These are phyloP conservation scores for Coreius guichenoti DNA, from an alignment of 2,797 vertebrate species.

Conservation along the genomic window DNA sequence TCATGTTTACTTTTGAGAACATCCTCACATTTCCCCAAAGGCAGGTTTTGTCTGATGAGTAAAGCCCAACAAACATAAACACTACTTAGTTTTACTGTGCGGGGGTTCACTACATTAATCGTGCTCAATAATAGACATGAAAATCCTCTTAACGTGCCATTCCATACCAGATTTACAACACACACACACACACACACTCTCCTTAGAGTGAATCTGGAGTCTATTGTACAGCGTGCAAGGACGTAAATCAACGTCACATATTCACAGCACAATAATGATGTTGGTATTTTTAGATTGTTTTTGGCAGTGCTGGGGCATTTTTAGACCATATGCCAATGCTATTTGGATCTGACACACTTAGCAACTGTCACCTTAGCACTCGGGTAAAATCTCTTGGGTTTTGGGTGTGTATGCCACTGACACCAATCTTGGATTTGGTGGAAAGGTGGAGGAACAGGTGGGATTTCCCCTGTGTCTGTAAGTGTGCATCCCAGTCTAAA, in stretches of 20 bases:
- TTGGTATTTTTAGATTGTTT: slow-evolving; percentile 22
- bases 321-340: neutral
- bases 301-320: neutral
- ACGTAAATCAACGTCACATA: neutral
- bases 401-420: neutral
- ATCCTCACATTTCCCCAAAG: neutral
- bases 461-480: slow-evolving; percentile 52
- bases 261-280: neutral
- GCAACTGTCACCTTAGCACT: neutral
- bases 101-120: slow-evolving; percentile 42
- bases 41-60: slow-evolving; percentile 4
- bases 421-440: slow-evolving; percentile 17
- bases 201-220: neutral
- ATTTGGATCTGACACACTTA: slow-evolving; percentile 16
- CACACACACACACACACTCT: slow-evolving; percentile 9
- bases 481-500: slow-evolving; percentile 56
- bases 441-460: slow-evolving; percentile 12
- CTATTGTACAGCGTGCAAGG: neutral
- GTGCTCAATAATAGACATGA: slow-evolving; percentile 40
- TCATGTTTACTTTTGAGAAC: slow-evolving; percentile 7
- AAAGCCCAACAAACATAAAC: neutral
- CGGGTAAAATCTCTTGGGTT: neutral
- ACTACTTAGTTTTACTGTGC: slow-evolving; percentile 6
- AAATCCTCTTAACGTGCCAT: slow-evolving; percentile 52
- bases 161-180: slow-evolving; percentile 35